Conservation (phyloP, 92 coral and sea anemone genomes). For the Micromussa lordhowensis region DNA sequence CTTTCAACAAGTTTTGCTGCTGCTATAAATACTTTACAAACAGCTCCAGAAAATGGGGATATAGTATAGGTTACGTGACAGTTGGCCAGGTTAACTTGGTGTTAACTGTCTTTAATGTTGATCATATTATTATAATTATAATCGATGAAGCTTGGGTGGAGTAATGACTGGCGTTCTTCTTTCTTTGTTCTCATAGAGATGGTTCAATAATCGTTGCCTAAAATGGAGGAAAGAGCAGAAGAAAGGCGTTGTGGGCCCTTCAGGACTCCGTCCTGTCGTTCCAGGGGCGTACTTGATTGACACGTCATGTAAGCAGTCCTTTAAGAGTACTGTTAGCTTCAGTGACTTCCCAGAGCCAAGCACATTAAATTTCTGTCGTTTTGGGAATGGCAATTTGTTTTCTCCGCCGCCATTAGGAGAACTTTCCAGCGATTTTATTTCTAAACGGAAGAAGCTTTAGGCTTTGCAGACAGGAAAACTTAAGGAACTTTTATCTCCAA, state of each 20-base stretch:
- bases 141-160: neutral
- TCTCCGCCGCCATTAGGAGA: neutral
- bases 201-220: slow-evolving; percentile 37
- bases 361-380: neutral
- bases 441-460: slow-evolving; percentile 10
- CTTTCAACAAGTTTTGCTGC: no score
- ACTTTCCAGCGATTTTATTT: neutral
- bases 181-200: slow-evolving; percentile 1
- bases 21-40: no score
- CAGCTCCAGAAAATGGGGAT: no score
- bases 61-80: no score
- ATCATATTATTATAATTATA: no score
- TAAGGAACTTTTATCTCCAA: neutral
- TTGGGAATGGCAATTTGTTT: neutral
- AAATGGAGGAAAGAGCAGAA: slow-evolving; percentile 21
- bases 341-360: neutral
- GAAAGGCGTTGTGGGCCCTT: neutral
- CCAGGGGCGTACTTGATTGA: neutral
- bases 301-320: neutral
- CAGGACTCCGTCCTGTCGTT: neutral
- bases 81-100: no score
- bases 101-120: no score
- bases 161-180: neutral
- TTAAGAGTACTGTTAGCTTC: neutral
- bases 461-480: slow-evolving; percentile 2